phyloP scores from a whole-genome alignment of 2,888 invertebrate genomes.

The Latrodectus hesperus region DNA sequence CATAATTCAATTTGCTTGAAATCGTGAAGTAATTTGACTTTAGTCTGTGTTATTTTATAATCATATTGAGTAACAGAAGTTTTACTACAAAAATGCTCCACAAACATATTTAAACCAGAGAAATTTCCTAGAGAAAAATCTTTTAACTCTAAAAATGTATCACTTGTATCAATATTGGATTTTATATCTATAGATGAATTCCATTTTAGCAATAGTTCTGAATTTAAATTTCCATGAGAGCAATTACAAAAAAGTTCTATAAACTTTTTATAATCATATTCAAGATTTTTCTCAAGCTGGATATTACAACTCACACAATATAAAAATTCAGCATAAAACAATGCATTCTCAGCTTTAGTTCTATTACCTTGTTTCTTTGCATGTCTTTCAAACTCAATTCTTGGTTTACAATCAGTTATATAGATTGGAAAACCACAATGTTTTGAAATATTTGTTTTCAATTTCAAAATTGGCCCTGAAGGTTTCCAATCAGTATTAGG shows the following conservation, averaged over 20 bases:
- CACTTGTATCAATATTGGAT: slow-evolving; percentile 2
- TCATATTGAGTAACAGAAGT: slow-evolving; percentile 10
- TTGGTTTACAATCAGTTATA: slow-evolving; percentile 31
- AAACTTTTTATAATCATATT: slow-evolving; percentile 18
- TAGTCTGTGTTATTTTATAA: slow-evolving; percentile 62
- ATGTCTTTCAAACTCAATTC: slow-evolving; percentile 17
- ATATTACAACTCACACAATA: slow-evolving; percentile 16
- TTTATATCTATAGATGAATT: slow-evolving; percentile 7
- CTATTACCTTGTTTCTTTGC: slow-evolving; percentile 8
- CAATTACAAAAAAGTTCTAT: slow-evolving; percentile 32
- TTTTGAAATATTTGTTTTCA: slow-evolving; percentile 21
- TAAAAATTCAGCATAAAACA: slow-evolving; percentile 30
- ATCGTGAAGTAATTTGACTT: slow-evolving; percentile 57
- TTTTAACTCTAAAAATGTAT: slow-evolving; percentile 1
- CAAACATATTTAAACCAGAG: slow-evolving; percentile 64
- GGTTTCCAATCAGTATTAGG: slow-evolving; percentile 4
- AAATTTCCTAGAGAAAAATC: slow-evolving; percentile 68
- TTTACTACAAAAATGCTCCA: slow-evolving; percentile 62
- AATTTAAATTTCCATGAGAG: background rate
- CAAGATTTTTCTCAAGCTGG: slow-evolving; percentile 16
- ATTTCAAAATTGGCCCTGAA: slow-evolving; percentile 20
- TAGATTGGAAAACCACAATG: slow-evolving; percentile 28
- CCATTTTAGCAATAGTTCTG: slow-evolving; percentile 27
- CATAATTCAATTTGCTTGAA: slow-evolving; percentile 31
- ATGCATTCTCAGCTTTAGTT: slow-evolving; percentile 13